These are phyloP conservation scores for Caenorhabditis virilis DNA, from an alignment of 2,888 invertebrate genomes.

Conservation along the genomic window DNA sequence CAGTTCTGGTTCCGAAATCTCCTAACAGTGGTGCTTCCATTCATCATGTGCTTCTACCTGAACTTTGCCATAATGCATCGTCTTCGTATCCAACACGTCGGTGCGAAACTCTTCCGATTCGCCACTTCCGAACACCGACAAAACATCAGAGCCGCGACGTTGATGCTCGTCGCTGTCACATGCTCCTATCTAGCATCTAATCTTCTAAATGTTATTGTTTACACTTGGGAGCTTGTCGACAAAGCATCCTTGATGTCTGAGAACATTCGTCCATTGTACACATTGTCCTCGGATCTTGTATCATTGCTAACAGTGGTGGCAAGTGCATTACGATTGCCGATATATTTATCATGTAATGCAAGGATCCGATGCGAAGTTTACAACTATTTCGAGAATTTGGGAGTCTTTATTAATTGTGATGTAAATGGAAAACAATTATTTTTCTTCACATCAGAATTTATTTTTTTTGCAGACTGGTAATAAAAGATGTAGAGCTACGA, in stretches of 20 bases:
- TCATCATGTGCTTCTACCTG: slow-evolving; percentile 59
- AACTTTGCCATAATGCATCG: slow-evolving; percentile 61
- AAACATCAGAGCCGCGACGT: slow-evolving; percentile 63
- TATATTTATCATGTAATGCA: slow-evolving; percentile 62
- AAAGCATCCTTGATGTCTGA: slow-evolving; percentile 47
- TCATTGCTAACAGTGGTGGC: slow-evolving; percentile 59
- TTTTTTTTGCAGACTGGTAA: slow-evolving; percentile 24
- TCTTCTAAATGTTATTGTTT: slow-evolving; percentile 59
- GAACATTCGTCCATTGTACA: slow-evolving; percentile 58
- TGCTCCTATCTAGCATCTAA: slow-evolving; percentile 64
- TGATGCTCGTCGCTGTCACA: slow-evolving; percentile 63
- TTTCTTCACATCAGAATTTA: too few species aligned
- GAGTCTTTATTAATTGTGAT: slow-evolving; percentile 24
- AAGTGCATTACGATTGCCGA: slow-evolving; percentile 58
- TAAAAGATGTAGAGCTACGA: slow-evolving; percentile 45
- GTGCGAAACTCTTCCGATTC: slow-evolving; percentile 63
- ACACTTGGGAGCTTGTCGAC: slow-evolving; percentile 61
- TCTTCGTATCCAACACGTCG: slow-evolving; percentile 59
- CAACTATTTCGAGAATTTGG: slow-evolving; percentile 35
- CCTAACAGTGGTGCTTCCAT: slow-evolving; percentile 59
- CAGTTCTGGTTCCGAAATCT: slow-evolving; percentile 65
- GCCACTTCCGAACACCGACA: slow-evolving; percentile 64
- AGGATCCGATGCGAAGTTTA: slow-evolving; percentile 47
- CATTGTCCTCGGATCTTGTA: slow-evolving; percentile 59
- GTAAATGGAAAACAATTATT: too few species aligned